phyloP scores from a whole-genome alignment of 2,888 invertebrate species.

The Fragum sueziense region DNA sequence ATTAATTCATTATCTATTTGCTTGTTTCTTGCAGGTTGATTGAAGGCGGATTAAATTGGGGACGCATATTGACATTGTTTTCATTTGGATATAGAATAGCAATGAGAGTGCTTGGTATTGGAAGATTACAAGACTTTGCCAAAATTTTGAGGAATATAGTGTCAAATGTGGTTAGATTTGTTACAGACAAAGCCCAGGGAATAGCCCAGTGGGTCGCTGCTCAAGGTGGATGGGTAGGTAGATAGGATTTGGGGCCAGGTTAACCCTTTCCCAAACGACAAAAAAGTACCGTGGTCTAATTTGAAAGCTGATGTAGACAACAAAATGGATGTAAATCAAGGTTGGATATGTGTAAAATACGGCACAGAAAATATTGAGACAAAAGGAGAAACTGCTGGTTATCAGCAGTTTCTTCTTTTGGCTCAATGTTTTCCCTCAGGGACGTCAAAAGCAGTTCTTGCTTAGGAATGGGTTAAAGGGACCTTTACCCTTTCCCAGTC shows the following conservation, averaged over 20 bases:
- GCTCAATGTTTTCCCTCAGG: too few species aligned
- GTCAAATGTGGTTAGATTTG: constrained; percentile 76
- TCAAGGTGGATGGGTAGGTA: constrained; percentile 82
- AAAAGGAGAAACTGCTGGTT: too few species aligned
- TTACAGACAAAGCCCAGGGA: constrained; percentile 70
- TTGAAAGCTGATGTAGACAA: too few species aligned
- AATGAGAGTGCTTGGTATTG: constrained; percentile 72
- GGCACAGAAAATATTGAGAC: too few species aligned
- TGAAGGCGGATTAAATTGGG: constrained; percentile 80
- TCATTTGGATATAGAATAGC: constrained; percentile 82
- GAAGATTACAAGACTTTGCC: constrained; percentile 71
- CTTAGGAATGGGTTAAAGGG: neutral
- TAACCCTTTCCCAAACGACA: too few species aligned
- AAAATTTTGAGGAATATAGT: constrained; percentile 77
- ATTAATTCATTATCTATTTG: too few species aligned
- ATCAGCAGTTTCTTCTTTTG: too few species aligned
- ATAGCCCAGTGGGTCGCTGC: constrained; percentile 81
- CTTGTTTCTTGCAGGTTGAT: constrained; percentile 75
- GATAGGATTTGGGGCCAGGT: too few species aligned
- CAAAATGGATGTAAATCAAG: too few species aligned
- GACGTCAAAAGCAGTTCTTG: too few species aligned
- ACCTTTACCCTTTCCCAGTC: neutral
- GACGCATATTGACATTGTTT: constrained; percentile 80
- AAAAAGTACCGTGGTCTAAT: too few species aligned
- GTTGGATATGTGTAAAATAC: too few species aligned